A percentile compares a stretch with the other conserved stretches of the same genome.
phyloP scores from a whole-genome alignment of 2,797 vertebrate genomes.

The Lithobates pipiens region DNA sequence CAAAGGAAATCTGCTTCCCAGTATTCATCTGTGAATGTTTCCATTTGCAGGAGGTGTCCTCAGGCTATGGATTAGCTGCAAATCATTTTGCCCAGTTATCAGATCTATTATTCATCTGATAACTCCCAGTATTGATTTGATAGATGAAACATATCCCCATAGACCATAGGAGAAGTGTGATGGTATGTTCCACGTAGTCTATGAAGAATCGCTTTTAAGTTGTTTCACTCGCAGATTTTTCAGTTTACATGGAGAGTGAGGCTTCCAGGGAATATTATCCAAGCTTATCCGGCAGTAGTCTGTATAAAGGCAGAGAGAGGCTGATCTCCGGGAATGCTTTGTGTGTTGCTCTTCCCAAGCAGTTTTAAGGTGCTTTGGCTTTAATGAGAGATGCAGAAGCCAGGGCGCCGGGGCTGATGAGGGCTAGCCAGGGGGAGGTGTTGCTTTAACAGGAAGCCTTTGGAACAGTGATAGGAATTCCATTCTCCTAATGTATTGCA shows the following conservation, averaged over 20 bases:
- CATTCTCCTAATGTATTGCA: neutral
- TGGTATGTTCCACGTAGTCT: neutral
- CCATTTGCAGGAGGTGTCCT: neutral
- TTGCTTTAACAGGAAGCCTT: constrained; percentile 64
- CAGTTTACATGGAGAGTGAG: neutral
- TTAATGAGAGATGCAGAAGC: constrained; percentile 24
- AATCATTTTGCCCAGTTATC: neutral
- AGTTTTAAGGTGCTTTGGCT: neutral
- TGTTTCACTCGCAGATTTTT: neutral
- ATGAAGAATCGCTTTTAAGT: neutral
- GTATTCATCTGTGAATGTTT: neutral
- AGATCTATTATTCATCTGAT: neutral
- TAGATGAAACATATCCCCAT: neutral
- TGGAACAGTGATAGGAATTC: constrained; percentile 66
- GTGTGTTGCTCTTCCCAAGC: neutral
- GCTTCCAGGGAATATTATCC: constrained; percentile 5
- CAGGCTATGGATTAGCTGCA: neutral
- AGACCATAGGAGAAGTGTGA: neutral
- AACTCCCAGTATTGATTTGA: neutral
- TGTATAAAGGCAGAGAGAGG: neutral
- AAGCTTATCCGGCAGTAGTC: neutral
- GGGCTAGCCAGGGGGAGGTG: constrained; percentile 49
- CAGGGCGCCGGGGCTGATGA: constrained; percentile 54
- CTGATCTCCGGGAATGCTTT: neutral
- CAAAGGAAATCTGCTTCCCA: neutral